Conservation (phyloP, 2,797 vertebrate species). For the Acanthis flammea region DNA sequence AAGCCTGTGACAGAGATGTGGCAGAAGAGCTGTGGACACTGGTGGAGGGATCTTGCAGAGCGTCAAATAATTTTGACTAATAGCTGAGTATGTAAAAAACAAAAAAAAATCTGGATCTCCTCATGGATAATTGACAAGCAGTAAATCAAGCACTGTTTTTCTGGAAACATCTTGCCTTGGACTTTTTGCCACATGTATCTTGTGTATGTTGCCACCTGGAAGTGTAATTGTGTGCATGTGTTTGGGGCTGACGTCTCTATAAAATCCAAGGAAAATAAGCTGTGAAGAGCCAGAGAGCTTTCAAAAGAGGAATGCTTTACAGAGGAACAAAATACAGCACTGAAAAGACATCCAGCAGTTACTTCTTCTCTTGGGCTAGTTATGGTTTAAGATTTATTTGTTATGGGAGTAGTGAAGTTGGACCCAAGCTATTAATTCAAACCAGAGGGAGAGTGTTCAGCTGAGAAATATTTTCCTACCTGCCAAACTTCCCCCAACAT, state of each 20-base stretch:
- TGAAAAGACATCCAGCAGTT: not conserved
- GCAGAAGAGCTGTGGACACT: not conserved
- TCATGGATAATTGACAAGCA: not conserved
- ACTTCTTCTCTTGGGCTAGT: not conserved
- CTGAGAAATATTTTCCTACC: conserved; percentile 20
- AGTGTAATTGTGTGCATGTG: not conserved
- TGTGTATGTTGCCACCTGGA: not conserved
- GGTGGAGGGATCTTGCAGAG: not conserved
- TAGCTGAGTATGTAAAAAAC: not conserved
- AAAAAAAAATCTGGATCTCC: not conserved
- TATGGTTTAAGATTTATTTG: not conserved
- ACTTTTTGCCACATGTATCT: not conserved
- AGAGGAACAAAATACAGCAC: not conserved
- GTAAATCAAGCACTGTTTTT: not conserved
- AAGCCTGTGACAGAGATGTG: not conserved
- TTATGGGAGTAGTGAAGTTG: not conserved
- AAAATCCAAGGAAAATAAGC: not conserved
- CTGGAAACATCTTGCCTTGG: not conserved
- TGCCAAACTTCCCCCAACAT: not conserved
- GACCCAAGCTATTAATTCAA: conserved; percentile 22
- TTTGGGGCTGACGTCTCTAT: not conserved
- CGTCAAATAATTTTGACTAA: not conserved
- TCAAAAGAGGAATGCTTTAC: not conserved
- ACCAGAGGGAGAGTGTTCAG: not conserved
- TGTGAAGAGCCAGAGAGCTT: not conserved